phyloP scores from a whole-genome alignment of 2,113 vertebrate species.

The Pomatostomus ruficeps region DNA sequence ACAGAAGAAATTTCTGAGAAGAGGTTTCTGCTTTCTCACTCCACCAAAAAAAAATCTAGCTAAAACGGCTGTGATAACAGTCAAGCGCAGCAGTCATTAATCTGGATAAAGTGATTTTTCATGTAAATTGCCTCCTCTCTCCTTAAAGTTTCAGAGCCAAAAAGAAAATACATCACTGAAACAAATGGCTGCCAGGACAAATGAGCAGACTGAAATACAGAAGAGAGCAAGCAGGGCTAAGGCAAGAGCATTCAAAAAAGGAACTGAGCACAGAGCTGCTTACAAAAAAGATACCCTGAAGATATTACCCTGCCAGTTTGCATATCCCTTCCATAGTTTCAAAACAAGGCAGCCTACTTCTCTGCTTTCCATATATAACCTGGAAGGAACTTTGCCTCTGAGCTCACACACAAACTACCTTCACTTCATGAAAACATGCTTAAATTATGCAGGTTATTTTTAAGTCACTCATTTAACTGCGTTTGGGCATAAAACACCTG shows the following conservation, averaged over 20 bases:
- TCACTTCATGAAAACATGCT: background rate
- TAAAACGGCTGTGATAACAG: conserved; percentile 9
- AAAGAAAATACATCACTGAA: conserved; percentile 54
- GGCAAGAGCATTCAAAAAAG: background rate
- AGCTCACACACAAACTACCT: background rate
- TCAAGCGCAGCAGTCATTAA: conserved; percentile 30
- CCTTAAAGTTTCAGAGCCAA: conserved; percentile 27
- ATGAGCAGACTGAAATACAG: background rate
- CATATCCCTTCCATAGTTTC: background rate
- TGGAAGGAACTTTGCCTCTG: background rate
- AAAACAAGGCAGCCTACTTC: background rate
- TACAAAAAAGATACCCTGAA: background rate
- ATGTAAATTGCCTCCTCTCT: conserved; percentile 53
- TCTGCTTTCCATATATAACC: background rate
- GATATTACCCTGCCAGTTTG: background rate
- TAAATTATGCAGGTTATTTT: background rate
- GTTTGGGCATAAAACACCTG: background rate
- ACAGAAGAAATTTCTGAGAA: background rate
- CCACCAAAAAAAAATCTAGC: background rate
- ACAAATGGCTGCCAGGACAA: conserved; percentile 40
- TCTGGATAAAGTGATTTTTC: conserved; percentile 60
- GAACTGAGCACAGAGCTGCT: background rate
- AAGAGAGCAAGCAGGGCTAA: background rate
- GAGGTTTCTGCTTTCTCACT: background rate
- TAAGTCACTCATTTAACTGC: background rate